Evolutionary conservation across 35 echinoderm and acorn worm species (phyloP).

Genomic region (Anneissia japonica): DNA sequence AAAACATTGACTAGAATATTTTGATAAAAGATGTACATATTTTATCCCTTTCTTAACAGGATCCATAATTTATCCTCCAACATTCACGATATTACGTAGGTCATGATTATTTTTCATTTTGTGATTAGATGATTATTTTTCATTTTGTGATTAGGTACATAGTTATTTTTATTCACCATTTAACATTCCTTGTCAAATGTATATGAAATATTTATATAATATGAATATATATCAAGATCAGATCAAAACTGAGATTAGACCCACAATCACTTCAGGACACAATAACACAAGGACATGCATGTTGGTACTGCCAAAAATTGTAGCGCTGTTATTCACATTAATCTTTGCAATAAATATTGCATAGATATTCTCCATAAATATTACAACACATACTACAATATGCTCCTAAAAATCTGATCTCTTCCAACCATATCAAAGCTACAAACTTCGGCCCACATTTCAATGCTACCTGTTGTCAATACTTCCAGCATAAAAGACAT

Average conservation of each 20-base stretch:
- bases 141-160: no score
- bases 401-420: neutral
- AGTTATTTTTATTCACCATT: constrained; percentile 58
- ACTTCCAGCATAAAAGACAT: neutral
- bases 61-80: no score
- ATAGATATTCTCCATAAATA: no score
- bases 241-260: constrained; percentile 44
- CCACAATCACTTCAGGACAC: constrained; percentile 63
- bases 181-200: constrained; percentile 65
- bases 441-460: constrained; percentile 15
- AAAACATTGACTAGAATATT: no score
- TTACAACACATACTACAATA: neutral
- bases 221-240: constrained; percentile 54
- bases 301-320: constrained; percentile 37
- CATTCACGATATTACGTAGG: no score
- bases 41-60: no score
- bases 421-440: constrained; percentile 25
- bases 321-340: neutral
- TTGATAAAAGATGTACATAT: no score
- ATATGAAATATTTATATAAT: constrained; percentile 70
- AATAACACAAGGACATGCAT: constrained; percentile 51
- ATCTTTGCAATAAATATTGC: no score
- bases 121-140: no score
- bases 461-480: neutral
- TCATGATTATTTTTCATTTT: no score